Percentiles rank a stretch among this genome's conserved stretches.
phyloP scores from a whole-genome alignment of 2,113 vertebrate species.

The human (Homo sapiens) region GRCh38 chr4:25674501-25675000 shows the following conservation, averaged over 20 bases:
- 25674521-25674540: slow-evolving; percentile 95
- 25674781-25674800: background rate
- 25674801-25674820: background rate
- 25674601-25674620: slow-evolving; percentile 88
- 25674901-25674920: background rate
- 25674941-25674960: too few species aligned
- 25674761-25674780: background rate
- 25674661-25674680: background rate
- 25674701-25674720: background rate
- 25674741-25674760: background rate
- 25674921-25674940: background rate
- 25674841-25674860: background rate
- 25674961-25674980: background rate
- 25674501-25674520: slow-evolving; percentile 95
- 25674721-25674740: background rate
- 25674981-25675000: background rate
- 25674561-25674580: slow-evolving; percentile 98
- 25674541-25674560: slow-evolving; percentile 96
- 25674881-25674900: background rate
- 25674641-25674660: background rate
- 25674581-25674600: slow-evolving; percentile 94
- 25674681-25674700: background rate
- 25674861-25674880: background rate
- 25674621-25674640: slow-evolving; percentile 91
- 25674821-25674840: background rate